Evolutionary conservation across 2,888 invertebrate species (phyloP).

Genomic region (Pyralis farinalis): DNA sequence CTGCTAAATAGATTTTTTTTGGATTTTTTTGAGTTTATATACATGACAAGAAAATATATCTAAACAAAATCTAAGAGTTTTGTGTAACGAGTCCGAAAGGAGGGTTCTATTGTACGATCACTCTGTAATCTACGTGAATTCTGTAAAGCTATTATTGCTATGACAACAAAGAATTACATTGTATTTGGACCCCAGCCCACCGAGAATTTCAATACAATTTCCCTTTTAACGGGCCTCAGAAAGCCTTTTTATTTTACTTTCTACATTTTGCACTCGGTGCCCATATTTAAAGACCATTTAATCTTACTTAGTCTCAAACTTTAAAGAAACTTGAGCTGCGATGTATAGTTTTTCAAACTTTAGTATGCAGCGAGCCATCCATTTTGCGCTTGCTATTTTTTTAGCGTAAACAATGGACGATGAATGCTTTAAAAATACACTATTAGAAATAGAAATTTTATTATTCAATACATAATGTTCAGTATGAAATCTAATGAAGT

Average conservation of each 20-base stretch:
- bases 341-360: slow-evolving; percentile 5
- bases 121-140: slow-evolving; percentile 49
- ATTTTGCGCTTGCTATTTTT: background rate
- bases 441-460: no score
- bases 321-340: background rate
- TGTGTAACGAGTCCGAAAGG: slow-evolving; percentile 28
- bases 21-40: no score
- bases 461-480: no score
- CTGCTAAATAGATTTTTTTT: no score
- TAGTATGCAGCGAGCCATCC: background rate
- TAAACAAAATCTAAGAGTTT: background rate
- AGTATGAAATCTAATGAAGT: no score
- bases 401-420: background rate
- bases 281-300: slow-evolving; percentile 1
- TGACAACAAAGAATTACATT: slow-evolving; percentile 56
- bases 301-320: slow-evolving; percentile 9
- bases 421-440: no score
- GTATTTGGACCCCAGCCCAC: slow-evolving; percentile 33
- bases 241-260: background rate
- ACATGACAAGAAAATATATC: background rate
- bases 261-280: background rate
- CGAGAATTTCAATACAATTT: slow-evolving; percentile 44
- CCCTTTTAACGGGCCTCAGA: slow-evolving; percentile 23
- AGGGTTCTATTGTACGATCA: slow-evolving; percentile 43
- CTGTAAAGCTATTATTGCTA: slow-evolving; percentile 48